Conservation (phyloP, 2,888 invertebrate genomes). For the Oxyscelio sp. region DNA sequence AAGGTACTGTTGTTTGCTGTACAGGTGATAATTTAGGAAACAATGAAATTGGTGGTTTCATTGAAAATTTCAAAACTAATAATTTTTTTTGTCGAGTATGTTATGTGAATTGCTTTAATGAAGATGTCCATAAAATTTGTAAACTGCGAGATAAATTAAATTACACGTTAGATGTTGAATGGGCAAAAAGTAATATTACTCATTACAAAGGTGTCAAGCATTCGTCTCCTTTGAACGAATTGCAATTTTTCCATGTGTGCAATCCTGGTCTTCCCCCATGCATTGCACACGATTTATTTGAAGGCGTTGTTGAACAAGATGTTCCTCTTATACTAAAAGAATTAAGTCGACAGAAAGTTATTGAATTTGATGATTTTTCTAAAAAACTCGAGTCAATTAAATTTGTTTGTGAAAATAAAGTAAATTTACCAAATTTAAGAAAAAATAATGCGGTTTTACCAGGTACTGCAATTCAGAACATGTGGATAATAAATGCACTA, state of each 20-base stretch:
- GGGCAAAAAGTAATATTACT: slow-evolving; percentile 4
- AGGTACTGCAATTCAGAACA: slow-evolving; percentile 27
- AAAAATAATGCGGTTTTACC: slow-evolving; percentile 32
- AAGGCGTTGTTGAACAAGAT: slow-evolving; percentile 76
- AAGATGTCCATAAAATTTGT: slow-evolving; percentile 11
- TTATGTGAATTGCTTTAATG: slow-evolving; percentile 24
- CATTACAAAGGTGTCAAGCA: slow-evolving; percentile 76
- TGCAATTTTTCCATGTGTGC: slow-evolving; percentile 80
- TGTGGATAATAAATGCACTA: slow-evolving; percentile 28
- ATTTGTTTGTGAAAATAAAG: slow-evolving; percentile 18
- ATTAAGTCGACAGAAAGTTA: slow-evolving; percentile 54
- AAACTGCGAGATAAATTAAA: slow-evolving; percentile 20
- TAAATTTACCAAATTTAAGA: slow-evolving; percentile 4
- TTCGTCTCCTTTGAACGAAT: slow-evolving; percentile 78
- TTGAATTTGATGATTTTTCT: slow-evolving; percentile 8
- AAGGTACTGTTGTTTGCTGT: slow-evolving; percentile 32
- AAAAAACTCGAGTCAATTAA: slow-evolving; percentile 10
- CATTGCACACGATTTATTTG: slow-evolving; percentile 80
- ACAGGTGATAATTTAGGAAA: too few species aligned
- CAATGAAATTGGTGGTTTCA: slow-evolving; percentile 66
- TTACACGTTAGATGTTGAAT: slow-evolving; percentile 26
- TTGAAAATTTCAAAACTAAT: slow-evolving; percentile 70
- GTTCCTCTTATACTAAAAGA: slow-evolving; percentile 69
- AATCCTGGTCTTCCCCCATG: too few species aligned
- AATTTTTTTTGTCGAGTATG: slow-evolving; percentile 37